These are phyloP conservation scores for Heliconius himera DNA, from an alignment of 1,140 invertebrate species.

Conservation along the genomic window DNA sequence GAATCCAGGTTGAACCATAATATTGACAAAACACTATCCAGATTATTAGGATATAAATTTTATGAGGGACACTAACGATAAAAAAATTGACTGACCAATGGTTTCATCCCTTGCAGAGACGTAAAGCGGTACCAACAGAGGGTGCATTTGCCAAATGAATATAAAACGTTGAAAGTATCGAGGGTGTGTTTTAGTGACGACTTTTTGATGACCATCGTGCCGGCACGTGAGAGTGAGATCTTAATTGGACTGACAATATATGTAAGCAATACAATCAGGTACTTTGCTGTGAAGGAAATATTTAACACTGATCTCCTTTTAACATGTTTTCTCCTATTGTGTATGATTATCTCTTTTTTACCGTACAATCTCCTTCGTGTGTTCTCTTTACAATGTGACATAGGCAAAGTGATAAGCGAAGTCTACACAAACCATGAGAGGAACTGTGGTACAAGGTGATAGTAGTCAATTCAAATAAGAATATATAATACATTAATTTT, in stretches of 20 bases:
- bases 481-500: too few species aligned
- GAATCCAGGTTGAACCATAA: neutral
- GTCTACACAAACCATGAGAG: too few species aligned
- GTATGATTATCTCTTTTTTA: too few species aligned
- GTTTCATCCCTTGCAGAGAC: neutral
- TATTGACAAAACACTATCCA: neutral
- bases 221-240: constrained; percentile 20
- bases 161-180: constrained; percentile 55
- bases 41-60: neutral
- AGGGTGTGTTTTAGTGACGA: constrained; percentile 63
- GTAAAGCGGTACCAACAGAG: constrained; percentile 8
- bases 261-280: neutral
- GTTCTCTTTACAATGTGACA: too few species aligned
- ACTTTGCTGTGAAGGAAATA: neutral
- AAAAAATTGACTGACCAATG: constrained; percentile 15
- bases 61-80: neutral
- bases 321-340: too few species aligned
- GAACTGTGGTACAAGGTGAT: too few species aligned
- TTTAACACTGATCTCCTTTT: neutral
- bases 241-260: constrained; percentile 47
- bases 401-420: too few species aligned
- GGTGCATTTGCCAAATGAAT: constrained; percentile 49
- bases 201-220: constrained; percentile 54
- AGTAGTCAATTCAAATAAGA: too few species aligned
- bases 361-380: too few species aligned